Base-by-base conservation (phyloP, 2,797 vertebrate species). In the Coranthus polyacanthus region DNA sequence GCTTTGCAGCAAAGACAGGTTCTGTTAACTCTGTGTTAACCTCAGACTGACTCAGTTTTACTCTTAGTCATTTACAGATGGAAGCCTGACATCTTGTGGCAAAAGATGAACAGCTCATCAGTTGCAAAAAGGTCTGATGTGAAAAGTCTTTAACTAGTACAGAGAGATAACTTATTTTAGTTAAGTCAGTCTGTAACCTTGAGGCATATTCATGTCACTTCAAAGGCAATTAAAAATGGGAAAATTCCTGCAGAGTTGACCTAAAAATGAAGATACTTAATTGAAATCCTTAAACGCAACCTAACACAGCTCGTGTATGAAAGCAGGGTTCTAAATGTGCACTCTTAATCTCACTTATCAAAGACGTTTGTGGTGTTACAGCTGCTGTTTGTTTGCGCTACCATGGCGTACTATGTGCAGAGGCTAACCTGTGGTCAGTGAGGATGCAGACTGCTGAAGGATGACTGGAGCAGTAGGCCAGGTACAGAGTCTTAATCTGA, bases 381-480 rank as follows among this genome's bases (percentile, higher is more conserved):
- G 29, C n/a, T n/a, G n/a, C n/a, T n/a, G n/a, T n/a, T n/a, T n/a
- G 8, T 32, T 32, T n/a, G n/a, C n/a, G 29, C 5, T 16, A 15
- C 17, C 11, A 1, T 32, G n/a, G n/a, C n/a, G n/a, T n/a, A n/a
- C 17, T 50, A 49, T 36, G 17, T 49, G 53, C 49, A 55, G 47
- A 7, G 36, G 59, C 91, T 92, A 89, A 97, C 98, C 97, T 97
- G 93, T 97, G 97, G 37, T 98, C 95, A 0, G 97, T 99, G 83
- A 99, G 95, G 79, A 99, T 95, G 9, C 85, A 94, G 67, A 99
- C 98, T 7, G 98, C 98, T 0, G 95, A 95, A 0, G 98, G 98
- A 72, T 99, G 98, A 81, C 96, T 98, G 58, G 95, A 96, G 55
- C 98, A 99, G 88, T 99, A 99, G 0, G 95, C 89, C 84, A 97